These are phyloP conservation scores for Drosophila gaucha DNA, from an alignment of 2,888 invertebrate species.

Conservation along the genomic window DNA sequence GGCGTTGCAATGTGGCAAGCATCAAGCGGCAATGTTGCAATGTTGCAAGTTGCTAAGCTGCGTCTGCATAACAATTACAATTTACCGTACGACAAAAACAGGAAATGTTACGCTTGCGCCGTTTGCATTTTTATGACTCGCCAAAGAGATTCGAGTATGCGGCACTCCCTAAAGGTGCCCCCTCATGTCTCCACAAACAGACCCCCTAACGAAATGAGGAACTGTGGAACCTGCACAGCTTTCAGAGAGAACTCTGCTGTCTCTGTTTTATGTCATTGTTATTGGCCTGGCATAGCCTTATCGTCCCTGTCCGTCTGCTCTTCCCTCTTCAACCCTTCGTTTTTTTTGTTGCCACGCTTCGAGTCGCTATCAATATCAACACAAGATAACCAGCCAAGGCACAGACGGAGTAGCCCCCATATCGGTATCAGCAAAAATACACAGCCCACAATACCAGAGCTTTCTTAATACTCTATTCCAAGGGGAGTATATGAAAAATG, in stretches of 20 bases:
- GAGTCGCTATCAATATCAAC: constrained; percentile 65
- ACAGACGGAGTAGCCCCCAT: constrained; percentile 8
- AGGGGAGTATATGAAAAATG: not conserved
- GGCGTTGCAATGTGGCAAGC: constrained; percentile 47
- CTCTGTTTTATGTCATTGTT: constrained; percentile 13
- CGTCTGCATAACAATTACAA: constrained; percentile 73
- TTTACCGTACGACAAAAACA: constrained; percentile 70
- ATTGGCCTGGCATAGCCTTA: constrained; percentile 34
- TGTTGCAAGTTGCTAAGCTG: constrained; percentile 37
- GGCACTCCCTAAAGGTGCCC: constrained; percentile 43
- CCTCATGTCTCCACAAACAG: not conserved
- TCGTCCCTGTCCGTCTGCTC: constrained; percentile 25
- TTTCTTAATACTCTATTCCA: constrained; percentile 1
- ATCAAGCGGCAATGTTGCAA: constrained; percentile 28
- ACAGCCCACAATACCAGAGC: not conserved
- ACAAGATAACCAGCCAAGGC: constrained; percentile 54
- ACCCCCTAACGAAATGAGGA: constrained; percentile 1
- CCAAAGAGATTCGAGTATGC: constrained; percentile 20
- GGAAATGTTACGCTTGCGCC: constrained; percentile 70
- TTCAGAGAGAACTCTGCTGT: not conserved
- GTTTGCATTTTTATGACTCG: constrained; percentile 53
- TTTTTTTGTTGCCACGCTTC: constrained; percentile 11
- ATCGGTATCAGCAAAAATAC: constrained; percentile 46
- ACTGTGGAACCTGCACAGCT: not conserved
- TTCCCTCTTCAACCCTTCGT: constrained; percentile 22